Percentiles rank a stretch among this genome's conserved stretches.
phyloP scores from a whole-genome alignment of 2,888 invertebrate species.

The Xylocampa areola region DNA sequence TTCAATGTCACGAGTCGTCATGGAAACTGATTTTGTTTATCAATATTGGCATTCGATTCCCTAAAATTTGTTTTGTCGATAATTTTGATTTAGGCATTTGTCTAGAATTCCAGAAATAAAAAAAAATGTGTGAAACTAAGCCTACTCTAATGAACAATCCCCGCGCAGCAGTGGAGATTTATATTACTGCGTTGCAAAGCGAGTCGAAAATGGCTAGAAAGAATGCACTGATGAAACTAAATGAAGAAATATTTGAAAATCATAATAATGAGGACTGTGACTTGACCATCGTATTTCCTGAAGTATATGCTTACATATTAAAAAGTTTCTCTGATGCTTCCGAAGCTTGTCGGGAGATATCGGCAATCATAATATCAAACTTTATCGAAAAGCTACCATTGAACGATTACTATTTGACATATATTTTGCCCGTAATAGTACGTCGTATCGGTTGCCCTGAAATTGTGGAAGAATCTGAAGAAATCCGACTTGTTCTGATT shows the following conservation, averaged over 20 bases:
- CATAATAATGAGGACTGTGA: conserved; percentile 77
- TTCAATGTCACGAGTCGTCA: conserved; percentile 64
- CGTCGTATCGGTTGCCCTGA: conserved; percentile 94
- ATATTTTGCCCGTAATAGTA: conserved; percentile 93
- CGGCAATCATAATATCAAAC: conserved; percentile 88
- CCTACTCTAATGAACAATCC: conserved; percentile 74
- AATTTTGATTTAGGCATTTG: conserved; percentile 25
- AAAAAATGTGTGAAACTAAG: conserved; percentile 73
- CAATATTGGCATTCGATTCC: conserved; percentile 53
- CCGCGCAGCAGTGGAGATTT: conserved; percentile 74
- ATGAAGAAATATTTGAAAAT: conserved; percentile 83
- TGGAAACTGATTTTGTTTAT: conserved; percentile 80
- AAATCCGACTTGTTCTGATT: conserved; percentile 93
- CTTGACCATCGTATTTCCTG: conserved; percentile 75
- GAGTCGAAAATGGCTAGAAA: conserved; percentile 90
- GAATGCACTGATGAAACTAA: conserved; percentile 88
- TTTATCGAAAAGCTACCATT: conserved; percentile 90
- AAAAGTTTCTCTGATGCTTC: conserved; percentile 88
- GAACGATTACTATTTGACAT: conserved; percentile 93
- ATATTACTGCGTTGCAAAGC: conserved; percentile 86
- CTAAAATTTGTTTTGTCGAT: conserved; percentile 56
- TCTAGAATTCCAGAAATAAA: neutral
- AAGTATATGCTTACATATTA: conserved; percentile 80
- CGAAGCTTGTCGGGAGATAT: conserved; percentile 91
- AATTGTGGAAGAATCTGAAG: conserved; percentile 92